phyloP scores from a whole-genome alignment of 2,113 vertebrate genomes.

The Sylvia atricapilla region DNA sequence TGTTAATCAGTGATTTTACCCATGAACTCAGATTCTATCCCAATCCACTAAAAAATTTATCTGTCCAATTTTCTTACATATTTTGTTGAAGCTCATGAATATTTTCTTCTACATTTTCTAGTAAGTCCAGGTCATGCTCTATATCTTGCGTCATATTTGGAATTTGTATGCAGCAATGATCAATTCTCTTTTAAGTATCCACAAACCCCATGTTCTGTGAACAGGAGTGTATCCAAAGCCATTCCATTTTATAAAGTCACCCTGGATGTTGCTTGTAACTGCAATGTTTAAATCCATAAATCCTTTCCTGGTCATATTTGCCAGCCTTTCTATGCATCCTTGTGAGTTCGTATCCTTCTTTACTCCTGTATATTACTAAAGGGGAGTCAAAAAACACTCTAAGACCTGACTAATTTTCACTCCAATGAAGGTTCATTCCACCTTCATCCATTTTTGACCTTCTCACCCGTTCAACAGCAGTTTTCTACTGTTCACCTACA shows the following conservation, averaged over 20 bases:
- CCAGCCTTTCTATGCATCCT: not conserved
- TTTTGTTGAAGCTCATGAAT: not conserved
- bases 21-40: not conserved
- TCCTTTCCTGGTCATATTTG: not conserved
- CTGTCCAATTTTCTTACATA: not conserved
- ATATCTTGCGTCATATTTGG: not conserved
- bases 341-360: not conserved
- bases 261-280: not conserved
- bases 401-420: not conserved
- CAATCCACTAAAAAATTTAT: not conserved
- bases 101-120: not conserved
- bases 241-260: not conserved
- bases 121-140: not conserved
- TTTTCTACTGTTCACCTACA: not conserved
- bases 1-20: not conserved
- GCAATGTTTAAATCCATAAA: not conserved
- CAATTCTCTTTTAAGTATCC: not conserved
- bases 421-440: not conserved
- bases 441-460: not conserved
- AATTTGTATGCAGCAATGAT: not conserved
- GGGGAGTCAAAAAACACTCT: not conserved
- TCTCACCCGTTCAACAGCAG: not conserved
- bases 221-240: not conserved
- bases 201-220: not conserved
- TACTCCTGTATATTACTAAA: not conserved